Evolutionary conservation across 2,113 vertebrate genomes (phyloP).

Genomic region (Melanerpes aurifrons): DNA sequence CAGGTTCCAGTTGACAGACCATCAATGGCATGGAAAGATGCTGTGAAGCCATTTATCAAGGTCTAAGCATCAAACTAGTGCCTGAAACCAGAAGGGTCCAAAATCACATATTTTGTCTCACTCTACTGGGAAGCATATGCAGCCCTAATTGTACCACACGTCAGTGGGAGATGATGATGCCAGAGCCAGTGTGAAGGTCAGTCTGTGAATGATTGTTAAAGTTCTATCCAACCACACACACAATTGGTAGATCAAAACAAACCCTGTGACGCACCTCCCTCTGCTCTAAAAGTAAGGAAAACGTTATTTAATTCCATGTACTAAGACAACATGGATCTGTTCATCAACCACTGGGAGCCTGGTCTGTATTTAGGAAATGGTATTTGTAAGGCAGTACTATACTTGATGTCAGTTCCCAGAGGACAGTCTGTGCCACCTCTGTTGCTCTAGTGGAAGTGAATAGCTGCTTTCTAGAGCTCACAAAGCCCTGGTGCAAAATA

Average conservation of each 20-base stretch:
- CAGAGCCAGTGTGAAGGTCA: not conserved
- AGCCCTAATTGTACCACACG: not conserved
- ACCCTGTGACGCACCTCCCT: not conserved
- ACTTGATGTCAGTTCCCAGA: conserved; percentile 42
- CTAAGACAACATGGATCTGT: conserved; percentile 8
- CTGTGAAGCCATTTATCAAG: not conserved
- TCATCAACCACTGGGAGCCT: not conserved
- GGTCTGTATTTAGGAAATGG: conserved; percentile 38
- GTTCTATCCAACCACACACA: not conserved
- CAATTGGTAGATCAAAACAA: not conserved
- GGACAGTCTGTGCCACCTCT: not conserved
- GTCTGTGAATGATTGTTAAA: not conserved
- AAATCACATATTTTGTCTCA: not conserved
- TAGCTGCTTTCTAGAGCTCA: conserved; percentile 64
- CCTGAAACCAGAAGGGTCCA: not conserved
- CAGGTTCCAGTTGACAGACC: not conserved
- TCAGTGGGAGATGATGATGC: not conserved
- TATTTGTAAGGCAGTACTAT: conserved; percentile 52
- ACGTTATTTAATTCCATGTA: not conserved
- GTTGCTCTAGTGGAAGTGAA: conserved; percentile 58
- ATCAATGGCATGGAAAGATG: not conserved
- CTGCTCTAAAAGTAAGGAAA: conserved; percentile 14
- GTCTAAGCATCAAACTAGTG: not conserved
- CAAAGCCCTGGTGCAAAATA: conserved; percentile 51
- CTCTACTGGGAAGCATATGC: not conserved